phyloP scores from a whole-genome alignment of 1,140 invertebrate species.

The Mercenaria mercenaria region DNA sequence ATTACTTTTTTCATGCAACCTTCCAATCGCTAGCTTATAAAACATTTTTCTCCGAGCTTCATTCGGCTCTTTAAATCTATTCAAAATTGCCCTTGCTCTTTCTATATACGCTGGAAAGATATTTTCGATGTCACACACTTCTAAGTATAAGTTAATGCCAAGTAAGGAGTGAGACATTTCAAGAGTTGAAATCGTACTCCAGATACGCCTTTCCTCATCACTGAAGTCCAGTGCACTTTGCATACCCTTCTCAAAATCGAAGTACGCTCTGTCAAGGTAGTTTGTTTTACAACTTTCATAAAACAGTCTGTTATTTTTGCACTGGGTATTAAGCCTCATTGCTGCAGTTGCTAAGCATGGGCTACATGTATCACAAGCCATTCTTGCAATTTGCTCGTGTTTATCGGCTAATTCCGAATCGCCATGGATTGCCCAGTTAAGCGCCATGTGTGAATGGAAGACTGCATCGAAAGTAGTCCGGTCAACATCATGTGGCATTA shows the following conservation, averaged over 20 bases:
- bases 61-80: background rate
- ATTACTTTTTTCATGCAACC: background rate
- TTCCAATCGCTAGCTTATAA: slow-evolving; percentile 7
- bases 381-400: slow-evolving; percentile 20
- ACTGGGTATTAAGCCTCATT: background rate
- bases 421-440: slow-evolving; percentile 31
- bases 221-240: background rate
- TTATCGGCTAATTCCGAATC: background rate
- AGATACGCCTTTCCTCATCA: slow-evolving; percentile 13
- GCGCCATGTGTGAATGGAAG: slow-evolving; percentile 25
- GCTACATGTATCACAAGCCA: slow-evolving; percentile 24
- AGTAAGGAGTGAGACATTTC: slow-evolving; percentile 41
- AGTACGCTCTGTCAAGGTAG: background rate
- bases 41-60: slow-evolving; percentile 28
- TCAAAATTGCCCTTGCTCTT: slow-evolving; percentile 6
- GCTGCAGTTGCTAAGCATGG: slow-evolving; percentile 23
- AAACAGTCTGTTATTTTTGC: slow-evolving; percentile 38
- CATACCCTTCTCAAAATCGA: slow-evolving; percentile 25
- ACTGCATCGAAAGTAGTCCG: slow-evolving; percentile 39
- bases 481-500: slow-evolving; percentile 2
- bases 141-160: slow-evolving; percentile 15
- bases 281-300: background rate
- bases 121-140: slow-evolving; percentile 23
- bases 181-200: slow-evolving; percentile 9
- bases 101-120: background rate